phyloP scores from a whole-genome alignment of 2,888 invertebrate species.

The Monochamus alternatus region DNA sequence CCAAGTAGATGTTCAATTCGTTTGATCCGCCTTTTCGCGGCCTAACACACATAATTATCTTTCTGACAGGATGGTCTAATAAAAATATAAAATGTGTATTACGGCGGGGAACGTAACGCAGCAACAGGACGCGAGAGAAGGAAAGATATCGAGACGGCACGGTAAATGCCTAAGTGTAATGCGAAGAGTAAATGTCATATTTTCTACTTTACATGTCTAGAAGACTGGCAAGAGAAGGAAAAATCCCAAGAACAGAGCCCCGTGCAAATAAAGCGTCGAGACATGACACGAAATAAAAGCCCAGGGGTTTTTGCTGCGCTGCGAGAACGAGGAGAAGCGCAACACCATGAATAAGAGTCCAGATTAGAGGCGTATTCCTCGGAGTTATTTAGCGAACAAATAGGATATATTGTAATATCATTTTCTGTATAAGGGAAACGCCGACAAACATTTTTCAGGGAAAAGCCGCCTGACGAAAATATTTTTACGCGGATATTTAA shows the following conservation, averaged over 20 bases:
- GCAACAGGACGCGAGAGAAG: not conserved
- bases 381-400: slow-evolving; percentile 45
- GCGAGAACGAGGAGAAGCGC: slow-evolving; percentile 39
- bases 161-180: slow-evolving; percentile 52
- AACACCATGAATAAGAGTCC: slow-evolving; percentile 53
- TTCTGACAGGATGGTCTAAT: not conserved
- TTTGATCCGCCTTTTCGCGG: not conserved
- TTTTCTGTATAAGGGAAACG: slow-evolving; percentile 20
- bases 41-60: slow-evolving; percentile 6
- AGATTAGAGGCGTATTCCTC: slow-evolving; percentile 46
- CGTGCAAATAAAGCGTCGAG: slow-evolving; percentile 53
- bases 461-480: slow-evolving; percentile 4
- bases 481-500: not conserved
- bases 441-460: slow-evolving; percentile 7
- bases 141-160: slow-evolving; percentile 25
- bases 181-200: slow-evolving; percentile 59
- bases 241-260: slow-evolving; percentile 47
- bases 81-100: slow-evolving; percentile 9
- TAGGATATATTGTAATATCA: slow-evolving; percentile 37
- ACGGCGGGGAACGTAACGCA: not conserved
- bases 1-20: not conserved
- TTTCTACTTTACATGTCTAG: slow-evolving; percentile 59
- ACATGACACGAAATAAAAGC: slow-evolving; percentile 53
- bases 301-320: slow-evolving; percentile 46
- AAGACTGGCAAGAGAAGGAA: slow-evolving; percentile 50